Conservation (phyloP, 1,140 invertebrate species). For the Polypedilum pembai region DNA sequence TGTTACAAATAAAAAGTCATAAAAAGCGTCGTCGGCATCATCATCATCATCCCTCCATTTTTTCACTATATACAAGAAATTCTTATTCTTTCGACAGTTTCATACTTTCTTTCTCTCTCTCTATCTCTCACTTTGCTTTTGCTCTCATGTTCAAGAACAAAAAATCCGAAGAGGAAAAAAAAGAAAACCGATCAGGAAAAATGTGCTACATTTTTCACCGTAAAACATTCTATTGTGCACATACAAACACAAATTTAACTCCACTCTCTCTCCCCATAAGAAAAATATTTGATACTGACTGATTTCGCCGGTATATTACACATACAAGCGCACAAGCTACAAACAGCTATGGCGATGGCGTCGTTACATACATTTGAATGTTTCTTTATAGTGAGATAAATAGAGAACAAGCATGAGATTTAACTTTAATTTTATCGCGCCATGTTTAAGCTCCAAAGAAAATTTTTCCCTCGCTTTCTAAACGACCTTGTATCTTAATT, state of each 20-base stretch:
- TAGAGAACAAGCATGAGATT: too few relatives aligned
- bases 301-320: conserved; percentile 4
- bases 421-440: too few relatives aligned
- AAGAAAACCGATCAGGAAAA: conserved; percentile 17
- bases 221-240: background rate
- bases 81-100: background rate
- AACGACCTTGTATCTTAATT: too few relatives aligned
- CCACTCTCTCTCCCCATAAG: background rate
- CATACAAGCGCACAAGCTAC: background rate
- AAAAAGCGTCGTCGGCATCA: background rate
- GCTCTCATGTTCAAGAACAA: background rate
- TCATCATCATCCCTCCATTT: conserved; percentile 1
- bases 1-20: background rate
- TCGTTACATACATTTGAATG: too few relatives aligned
- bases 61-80: background rate
- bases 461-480: too few relatives aligned
- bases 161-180: background rate
- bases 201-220: conserved; percentile 16
- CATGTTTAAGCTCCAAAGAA: too few relatives aligned
- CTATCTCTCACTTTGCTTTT: background rate
- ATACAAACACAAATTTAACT: background rate
- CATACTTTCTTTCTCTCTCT: background rate
- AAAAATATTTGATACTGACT: background rate
- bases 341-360: conserved; percentile 5
- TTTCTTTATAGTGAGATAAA: too few relatives aligned